Evolutionary conservation across 2,888 invertebrate genomes (phyloP), one percentile per base, ranked within the genome.

Genomic region (Mesodorylaimus sp.): DNA sequence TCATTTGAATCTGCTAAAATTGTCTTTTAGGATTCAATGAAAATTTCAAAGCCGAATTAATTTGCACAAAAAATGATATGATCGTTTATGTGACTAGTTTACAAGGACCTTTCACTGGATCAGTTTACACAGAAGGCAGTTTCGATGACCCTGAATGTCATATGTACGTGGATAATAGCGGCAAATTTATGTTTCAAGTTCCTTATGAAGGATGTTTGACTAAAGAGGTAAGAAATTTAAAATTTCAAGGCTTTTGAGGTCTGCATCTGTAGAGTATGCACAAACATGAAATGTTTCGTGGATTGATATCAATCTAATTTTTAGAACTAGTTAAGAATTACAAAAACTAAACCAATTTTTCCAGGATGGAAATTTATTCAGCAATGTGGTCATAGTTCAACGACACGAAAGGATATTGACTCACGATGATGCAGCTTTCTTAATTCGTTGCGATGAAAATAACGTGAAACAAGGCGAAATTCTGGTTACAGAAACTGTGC

Each of bases 111-210:
- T 50, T 50, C 45, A 50, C 24, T 24, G 50, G 50, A 2, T 13
- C 38, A 19, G 45, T 46, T n/a, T 50, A 50, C 39, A 50, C 50
- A 10, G 50, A 50, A 43, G 50, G 50, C 36, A 47, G 50, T 25
- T 50, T 24, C 28, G 7, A 25, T 3, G 27, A 45, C n/a, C 37
- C 13, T 7, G 23, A 27, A 2, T 50, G 50, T 25, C 26, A n/a
- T 19, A 26, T 2, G 23, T 13, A 23, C 3, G 26, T 50, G 2
- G 26, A 36, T 29, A 36, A 45, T 2, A 19, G 19, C 24, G n/a
- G 28, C 5, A 44, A 32, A 21, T 36, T 50, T 25, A 3, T 25
- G 3, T 28, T 50, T 25, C 25, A 50, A 29, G 26, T 50, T 2
- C 50, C 50, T 16, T 50, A 44, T 27, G 42, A 50, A 19, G 50